Evolutionary conservation across 2,888 invertebrate genomes (phyloP), one percentile per base, ranked within the genome.

Genomic region (Ectemnius cavifrons): DNA sequence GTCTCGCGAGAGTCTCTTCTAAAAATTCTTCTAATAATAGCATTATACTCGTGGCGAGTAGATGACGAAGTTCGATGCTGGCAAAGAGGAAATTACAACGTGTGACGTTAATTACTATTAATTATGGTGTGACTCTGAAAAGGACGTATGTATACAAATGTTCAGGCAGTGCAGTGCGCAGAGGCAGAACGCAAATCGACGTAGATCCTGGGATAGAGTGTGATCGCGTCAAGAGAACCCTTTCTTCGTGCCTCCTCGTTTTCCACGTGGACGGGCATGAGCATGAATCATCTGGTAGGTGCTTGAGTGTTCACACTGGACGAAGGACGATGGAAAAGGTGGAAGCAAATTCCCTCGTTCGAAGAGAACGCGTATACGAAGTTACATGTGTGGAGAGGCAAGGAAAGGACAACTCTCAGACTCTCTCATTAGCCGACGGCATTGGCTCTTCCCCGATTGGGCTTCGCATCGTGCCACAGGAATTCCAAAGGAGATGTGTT

Each of bases 401-500:
- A 63, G 70, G 65, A 63, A 68, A 65, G 72, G 73, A 73, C 71
- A 78, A 67, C 61, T 65, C 56, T 65, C 56, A 57, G 69, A 71
- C 76, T 80, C 72, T 82, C 82, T 82, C 82, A 82, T 79, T 78
- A 82, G 74, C 67, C 65, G 76, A 71, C 78, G 61, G 65, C 67
- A 65, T 59, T 71, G 64, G 52, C 52, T 52, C 52, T 70, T 69
- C 61, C 59, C 46, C 63, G 71, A 63, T 56, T 60, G 61, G 58
- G 57, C 66, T 68, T 68, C 61, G 61, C 49, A 67, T 62, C 63
- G 73, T 77, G 78, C 65, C 71, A 11, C 8, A 37, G 79, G 78
- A 80, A 84, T 84, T 85, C 85, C 83, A 81, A 84, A 82, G 82
- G 75, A 84, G 84, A 83, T 85, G 37, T 8, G 85, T 86, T 84